phyloP scores from a whole-genome alignment of 2,888 invertebrate species.

The Tubulanus polymorphus region DNA sequence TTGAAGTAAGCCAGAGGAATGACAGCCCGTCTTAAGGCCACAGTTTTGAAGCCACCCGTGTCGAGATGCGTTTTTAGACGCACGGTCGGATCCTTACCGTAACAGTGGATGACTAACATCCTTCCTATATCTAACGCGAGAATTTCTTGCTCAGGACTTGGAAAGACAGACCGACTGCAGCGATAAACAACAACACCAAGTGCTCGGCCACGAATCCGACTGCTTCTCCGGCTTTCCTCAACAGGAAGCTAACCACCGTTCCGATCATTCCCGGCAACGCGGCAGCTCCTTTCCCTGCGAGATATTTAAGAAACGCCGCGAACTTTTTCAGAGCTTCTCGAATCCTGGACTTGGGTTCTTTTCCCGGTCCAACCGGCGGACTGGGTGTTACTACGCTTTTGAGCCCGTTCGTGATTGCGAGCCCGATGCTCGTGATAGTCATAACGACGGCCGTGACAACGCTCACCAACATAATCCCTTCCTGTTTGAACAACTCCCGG shows the following conservation, averaged over 20 bases:
- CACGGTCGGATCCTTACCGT: no score
- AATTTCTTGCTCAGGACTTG: neutral
- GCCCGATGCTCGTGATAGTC: neutral
- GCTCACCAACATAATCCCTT: neutral
- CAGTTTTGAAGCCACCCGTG: no score
- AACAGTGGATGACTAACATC: no score
- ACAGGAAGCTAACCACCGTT: neutral
- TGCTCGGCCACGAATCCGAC: no score
- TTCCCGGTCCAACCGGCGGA: neutral
- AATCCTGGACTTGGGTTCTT: neutral
- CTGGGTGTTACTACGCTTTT: neutral
- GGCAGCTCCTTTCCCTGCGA: neutral
- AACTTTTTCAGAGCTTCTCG: neutral
- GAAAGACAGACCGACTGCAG: neutral
- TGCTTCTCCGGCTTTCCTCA: neutral
- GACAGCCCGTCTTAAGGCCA: no score
- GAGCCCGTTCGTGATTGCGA: neutral
- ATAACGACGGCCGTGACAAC: neutral
- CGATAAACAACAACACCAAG: neutral
- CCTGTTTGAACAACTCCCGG: neutral
- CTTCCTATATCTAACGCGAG: no score
- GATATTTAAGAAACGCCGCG: neutral
- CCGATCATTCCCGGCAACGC: neutral
- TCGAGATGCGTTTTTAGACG: no score
- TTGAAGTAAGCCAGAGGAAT: no score